Conservation (phyloP, 1,140 invertebrate genomes). For the Camponotus floridanus region DNA sequence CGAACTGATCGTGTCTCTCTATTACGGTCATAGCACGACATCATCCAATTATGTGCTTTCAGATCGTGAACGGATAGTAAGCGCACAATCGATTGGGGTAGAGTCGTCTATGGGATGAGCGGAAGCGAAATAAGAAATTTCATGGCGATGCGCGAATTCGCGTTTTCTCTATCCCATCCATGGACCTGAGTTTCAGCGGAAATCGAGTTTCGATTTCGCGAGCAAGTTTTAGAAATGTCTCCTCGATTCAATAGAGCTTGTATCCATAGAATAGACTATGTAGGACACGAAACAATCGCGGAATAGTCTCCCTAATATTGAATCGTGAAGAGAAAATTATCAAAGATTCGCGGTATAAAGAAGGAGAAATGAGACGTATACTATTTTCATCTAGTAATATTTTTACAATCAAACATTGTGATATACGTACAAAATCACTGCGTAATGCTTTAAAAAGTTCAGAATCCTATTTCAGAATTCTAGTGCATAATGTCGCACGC, state of each 20-base stretch:
- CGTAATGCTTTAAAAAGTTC: background rate
- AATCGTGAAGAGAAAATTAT: constrained; percentile 18
- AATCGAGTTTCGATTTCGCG: constrained; percentile 44
- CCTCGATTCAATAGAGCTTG: constrained; percentile 25
- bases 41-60: constrained; percentile 47
- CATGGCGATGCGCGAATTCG: constrained; percentile 39
- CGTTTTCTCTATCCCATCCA: constrained; percentile 3
- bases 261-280: constrained; percentile 25
- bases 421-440: background rate
- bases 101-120: constrained; percentile 12
- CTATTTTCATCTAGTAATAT: background rate
- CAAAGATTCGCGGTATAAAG: background rate
- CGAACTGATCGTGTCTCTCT: constrained; percentile 5
- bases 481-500: background rate
- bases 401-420: background rate
- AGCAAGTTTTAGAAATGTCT: constrained; percentile 31
- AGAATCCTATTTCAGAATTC: too few relatives aligned
- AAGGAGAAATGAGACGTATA: background rate
- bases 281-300: background rate
- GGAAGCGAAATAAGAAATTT: constrained; percentile 57
- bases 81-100: constrained; percentile 46
- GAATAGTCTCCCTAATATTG: constrained; percentile 22
- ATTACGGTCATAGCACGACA: constrained; percentile 26
- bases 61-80: constrained; percentile 23
- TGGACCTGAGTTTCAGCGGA: constrained; percentile 21